Base-by-base conservation (phyloP, 2,888 invertebrate species). In the Deilephila elpenor region DNA sequence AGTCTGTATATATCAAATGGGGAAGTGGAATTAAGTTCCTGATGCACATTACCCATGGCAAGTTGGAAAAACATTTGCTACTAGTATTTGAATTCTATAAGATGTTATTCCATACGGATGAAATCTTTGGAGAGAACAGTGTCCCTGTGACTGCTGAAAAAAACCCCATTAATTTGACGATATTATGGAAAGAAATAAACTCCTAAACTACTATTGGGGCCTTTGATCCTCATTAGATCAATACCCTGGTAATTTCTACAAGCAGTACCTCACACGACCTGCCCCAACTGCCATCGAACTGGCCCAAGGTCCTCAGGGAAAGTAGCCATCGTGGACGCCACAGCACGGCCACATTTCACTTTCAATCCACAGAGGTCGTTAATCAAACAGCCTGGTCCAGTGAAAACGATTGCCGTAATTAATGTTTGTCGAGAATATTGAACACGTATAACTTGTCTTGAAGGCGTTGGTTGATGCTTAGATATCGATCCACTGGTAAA, bases 391-490 rank as follows among this genome's bases (percentile, higher is more conserved):
- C 67, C 44, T 67, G 67, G 17, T 51, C 51, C 25, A 67, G 67
- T 67, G 67, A 67, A 67, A 67, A 67, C 67, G 25, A 51, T 67
- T 51, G 34, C 19, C n/a, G 67, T 67, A 67, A 67, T 67, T 67
- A 67, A 67, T 44, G 67, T 62, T 64, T 37, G 44, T 64, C n/a
- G 37, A n/a, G 6, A 44, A 56, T 56, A 56, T 56, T 56, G 56
- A 56, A 20, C 17, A 67, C 44, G 7, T 20, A 44, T 44, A 44
- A 44, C 44, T 44, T 44, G 44, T 44, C 44, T 44, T 44, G 44
- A 2, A 44, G 44, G 44, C 44, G 44, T 44, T 44, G 44, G 37
- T 37, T 7, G 44, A 44, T 3, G 14, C 11, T 44, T 44, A 44
- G 44, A 44, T 14, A 44, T 14, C 44, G 44, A 44, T 44, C 44